Evolutionary conservation across 2,888 invertebrate species (phyloP).

Genomic region (Phortica magna): DNA sequence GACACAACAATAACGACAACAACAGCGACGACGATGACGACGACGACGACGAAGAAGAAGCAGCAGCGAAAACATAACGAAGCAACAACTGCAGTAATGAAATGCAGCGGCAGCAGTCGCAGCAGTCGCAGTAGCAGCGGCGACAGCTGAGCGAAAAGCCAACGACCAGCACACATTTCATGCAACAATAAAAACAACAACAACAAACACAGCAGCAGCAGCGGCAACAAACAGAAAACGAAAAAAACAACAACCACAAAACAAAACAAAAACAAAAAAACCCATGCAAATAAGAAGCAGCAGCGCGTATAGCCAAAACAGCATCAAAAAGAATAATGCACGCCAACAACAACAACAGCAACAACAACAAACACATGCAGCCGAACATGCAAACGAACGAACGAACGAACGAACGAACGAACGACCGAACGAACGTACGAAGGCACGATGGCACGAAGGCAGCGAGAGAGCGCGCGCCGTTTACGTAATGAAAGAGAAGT

Average conservation of each 20-base stretch:
- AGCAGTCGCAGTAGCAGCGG: conserved; percentile 24
- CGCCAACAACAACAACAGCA: conserved; percentile 21
- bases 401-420: conserved; percentile 19
- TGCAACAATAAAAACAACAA: conserved; percentile 36
- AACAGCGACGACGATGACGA: conserved; percentile 18
- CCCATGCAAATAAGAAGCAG: background rate
- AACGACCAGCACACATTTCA: conserved; percentile 74
- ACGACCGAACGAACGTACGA: conserved; percentile 16
- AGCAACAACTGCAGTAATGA: conserved; percentile 37
- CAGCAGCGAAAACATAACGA: conserved; percentile 21
- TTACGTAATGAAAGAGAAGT: no score
- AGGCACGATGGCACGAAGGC: conserved; percentile 2
- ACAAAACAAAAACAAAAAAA: background rate
- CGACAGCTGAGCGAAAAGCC: conserved; percentile 53
- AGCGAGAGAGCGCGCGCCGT: background rate
- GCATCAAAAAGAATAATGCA: conserved; percentile 13
- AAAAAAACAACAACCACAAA: conserved; percentile 6
- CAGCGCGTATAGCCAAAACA: background rate
- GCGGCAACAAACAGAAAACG: no score
- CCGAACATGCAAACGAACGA: conserved; percentile 19
- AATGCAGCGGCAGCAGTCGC: conserved; percentile 25
- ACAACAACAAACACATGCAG: background rate
- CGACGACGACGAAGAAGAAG: conserved; percentile 11
- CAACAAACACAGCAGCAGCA: background rate
- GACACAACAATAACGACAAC: background rate